Evolutionary conservation across 2,113 vertebrate genomes (phyloP), one percentile per base, ranked within the genome.

Genomic region (Stegastes partitus): DNA sequence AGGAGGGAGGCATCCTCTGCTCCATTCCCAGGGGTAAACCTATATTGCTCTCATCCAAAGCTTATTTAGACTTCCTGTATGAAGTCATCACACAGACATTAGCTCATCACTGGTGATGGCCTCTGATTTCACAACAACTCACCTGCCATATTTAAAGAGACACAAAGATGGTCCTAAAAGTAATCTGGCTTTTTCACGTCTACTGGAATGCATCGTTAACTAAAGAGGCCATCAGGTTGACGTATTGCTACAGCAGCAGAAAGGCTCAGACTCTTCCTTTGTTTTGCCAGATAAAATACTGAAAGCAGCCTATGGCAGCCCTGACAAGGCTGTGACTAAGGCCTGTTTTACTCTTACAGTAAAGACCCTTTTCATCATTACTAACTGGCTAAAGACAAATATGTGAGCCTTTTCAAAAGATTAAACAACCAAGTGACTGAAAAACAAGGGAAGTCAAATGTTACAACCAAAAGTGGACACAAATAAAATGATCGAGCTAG

Each of bases 31-130:
- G 44, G 76, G 84, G 76, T 64, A 71, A 84, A 89, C 75, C 85
- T 92, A 87, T 88, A 90, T 91, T 87, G 64, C 91, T 86, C 86
- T 90, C 88, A 79, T 85, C 78, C 66, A 73, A 76, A 81, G 88
- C 84, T 86, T 92, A 90, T 93, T 93, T 90, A 84, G 88, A 91
- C 91, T 93, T 93, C 93, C 93, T 91, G 91, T 68, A 84, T 93
- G 93, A 93, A 81, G 87, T 93, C 93, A 93, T 86, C 84, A 51
- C 81, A 59, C 83, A 90, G 91, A 92, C 92, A 63, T 92, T 69
- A 92, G 79, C 90, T 93, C 91, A 93, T 83, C 88, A 55, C 67
- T 50, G 80, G 70, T 18, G 11, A 73, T 42, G 50, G 31, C 54
- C 18, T 82, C 66, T 61, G 73, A 76, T 79, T 79, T 81, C 50